phyloP scores from a whole-genome alignment of 1,140 invertebrate genomes.

The Drosophila lini region DNA sequence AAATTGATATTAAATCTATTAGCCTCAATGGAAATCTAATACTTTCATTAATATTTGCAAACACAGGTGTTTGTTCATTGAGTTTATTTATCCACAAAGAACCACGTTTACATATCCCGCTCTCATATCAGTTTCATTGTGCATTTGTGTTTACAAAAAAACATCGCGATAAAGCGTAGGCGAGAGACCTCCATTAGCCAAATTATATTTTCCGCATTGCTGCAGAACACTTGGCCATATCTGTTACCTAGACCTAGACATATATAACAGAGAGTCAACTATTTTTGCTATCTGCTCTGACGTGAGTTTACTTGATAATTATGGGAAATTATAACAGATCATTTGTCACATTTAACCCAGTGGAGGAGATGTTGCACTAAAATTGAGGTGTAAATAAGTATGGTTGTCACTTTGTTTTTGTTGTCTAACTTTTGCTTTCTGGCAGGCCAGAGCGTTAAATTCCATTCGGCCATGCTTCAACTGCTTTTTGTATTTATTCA shows the following conservation, averaged over 20 bases:
- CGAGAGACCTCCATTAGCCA: constrained; percentile 37
- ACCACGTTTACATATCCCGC: constrained; percentile 13
- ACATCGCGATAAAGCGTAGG: constrained; percentile 8
- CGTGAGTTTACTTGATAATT: constrained; percentile 25
- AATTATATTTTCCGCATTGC: constrained; percentile 41
- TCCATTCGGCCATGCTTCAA: constrained; percentile 48
- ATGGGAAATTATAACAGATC: constrained; percentile 19
- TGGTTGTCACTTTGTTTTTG: constrained; percentile 6
- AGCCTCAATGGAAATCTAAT: constrained; percentile 8
- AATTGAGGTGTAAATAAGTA: constrained; percentile 2
- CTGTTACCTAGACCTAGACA: not conserved
- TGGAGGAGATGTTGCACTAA: not conserved
- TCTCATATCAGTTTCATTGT: constrained; percentile 12
- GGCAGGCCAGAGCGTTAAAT: constrained; percentile 46
- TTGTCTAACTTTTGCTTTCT: constrained; percentile 32
- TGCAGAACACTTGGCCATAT: constrained; percentile 9
- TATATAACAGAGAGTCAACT: constrained; percentile 5
- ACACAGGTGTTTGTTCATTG: constrained; percentile 7
- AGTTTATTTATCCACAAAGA: not conserved
- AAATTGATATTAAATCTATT: no score
- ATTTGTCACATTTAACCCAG: constrained; percentile 50
- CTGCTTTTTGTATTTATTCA: constrained; percentile 31
- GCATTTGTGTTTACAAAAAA: not conserved
- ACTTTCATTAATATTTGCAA: not conserved
- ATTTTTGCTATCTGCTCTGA: constrained; percentile 13